Percentiles rank a stretch among this genome's conserved stretches.
These are phyloP conservation scores for Porites australiensis DNA, from an alignment of 64 coral and sea anemone species.

Conservation along the genomic window DNA sequence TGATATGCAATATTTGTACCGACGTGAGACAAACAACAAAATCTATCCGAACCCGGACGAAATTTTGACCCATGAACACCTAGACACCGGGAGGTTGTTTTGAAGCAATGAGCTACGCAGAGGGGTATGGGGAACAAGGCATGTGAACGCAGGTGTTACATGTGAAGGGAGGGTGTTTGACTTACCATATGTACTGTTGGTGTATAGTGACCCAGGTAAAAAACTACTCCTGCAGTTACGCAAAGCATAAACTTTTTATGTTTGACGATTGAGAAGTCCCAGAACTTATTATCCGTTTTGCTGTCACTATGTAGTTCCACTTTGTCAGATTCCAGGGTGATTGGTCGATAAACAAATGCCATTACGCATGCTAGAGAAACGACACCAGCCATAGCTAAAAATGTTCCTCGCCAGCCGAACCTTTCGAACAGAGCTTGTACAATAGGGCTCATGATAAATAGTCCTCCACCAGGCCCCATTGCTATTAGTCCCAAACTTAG, in stretches of 20 bases:
- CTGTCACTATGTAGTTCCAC: neutral
- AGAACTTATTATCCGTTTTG: conserved; percentile 6
- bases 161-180: neutral
- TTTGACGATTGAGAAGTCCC: conserved; percentile 28
- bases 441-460: conserved; percentile 49
- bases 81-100: too few species aligned
- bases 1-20: too few species aligned
- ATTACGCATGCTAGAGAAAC: neutral
- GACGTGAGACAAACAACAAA: too few species aligned
- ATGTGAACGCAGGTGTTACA: too few species aligned
- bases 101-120: too few species aligned
- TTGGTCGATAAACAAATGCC: conserved; percentile 28
- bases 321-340: neutral
- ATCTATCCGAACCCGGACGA: too few species aligned
- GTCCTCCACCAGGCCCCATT: conserved; percentile 39
- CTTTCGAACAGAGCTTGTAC: neutral
- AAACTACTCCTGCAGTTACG: neutral
- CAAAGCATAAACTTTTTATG: conserved; percentile 14
- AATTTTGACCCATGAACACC: too few species aligned
- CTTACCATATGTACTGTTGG: conserved; percentile 45
- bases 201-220: conserved; percentile 19
- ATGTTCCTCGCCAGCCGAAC: conserved; percentile 40
- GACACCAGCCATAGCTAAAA: conserved; percentile 13
- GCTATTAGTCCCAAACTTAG: conserved; percentile 31
- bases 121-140: too few species aligned